Conservation (phyloP, 2,113 vertebrate genomes). For the Clinocottus analis region DNA sequence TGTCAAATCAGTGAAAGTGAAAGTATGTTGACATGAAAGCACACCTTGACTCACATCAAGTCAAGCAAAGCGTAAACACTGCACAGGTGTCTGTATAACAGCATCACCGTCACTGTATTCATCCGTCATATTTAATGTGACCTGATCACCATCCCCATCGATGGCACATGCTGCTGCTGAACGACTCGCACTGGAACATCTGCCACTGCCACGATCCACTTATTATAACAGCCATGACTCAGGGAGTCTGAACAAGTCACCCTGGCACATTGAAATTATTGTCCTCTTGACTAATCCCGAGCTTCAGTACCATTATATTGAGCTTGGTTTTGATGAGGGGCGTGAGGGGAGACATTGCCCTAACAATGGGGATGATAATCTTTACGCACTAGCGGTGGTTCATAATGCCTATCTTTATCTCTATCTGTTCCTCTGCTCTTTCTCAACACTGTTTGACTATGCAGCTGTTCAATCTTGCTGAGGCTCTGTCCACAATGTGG, state of each 20-base stretch:
- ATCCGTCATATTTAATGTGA: slow-evolving; percentile 46
- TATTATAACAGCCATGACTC: slow-evolving; percentile 37
- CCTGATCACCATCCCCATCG: slow-evolving; percentile 36
- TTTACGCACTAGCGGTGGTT: slow-evolving; percentile 1
- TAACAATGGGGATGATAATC: slow-evolving; percentile 16
- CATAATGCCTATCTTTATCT: slow-evolving; percentile 1
- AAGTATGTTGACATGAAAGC: slow-evolving; percentile 34
- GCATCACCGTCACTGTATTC: slow-evolving; percentile 25
- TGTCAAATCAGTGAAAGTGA: slow-evolving; percentile 28
- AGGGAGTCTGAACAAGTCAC: slow-evolving; percentile 6
- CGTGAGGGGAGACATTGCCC: slow-evolving; percentile 6
- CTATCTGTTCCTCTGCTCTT: slow-evolving; percentile 7
- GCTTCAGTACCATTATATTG: background rate
- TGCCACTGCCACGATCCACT: slow-evolving; percentile 27
- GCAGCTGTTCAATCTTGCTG: background rate
- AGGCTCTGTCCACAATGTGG: background rate
- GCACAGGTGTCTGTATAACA: slow-evolving; percentile 41
- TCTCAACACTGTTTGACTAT: background rate
- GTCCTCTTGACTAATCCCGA: slow-evolving; percentile 11
- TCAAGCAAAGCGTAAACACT: slow-evolving; percentile 32
- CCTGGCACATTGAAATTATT: background rate
- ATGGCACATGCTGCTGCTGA: slow-evolving; percentile 9
- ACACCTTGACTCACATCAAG: slow-evolving; percentile 29
- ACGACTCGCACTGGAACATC: slow-evolving; percentile 37
- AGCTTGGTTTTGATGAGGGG: slow-evolving; percentile 4